Evolutionary conservation across 2,888 invertebrate genomes (phyloP).

Genomic region (Agrochola macilenta): DNA sequence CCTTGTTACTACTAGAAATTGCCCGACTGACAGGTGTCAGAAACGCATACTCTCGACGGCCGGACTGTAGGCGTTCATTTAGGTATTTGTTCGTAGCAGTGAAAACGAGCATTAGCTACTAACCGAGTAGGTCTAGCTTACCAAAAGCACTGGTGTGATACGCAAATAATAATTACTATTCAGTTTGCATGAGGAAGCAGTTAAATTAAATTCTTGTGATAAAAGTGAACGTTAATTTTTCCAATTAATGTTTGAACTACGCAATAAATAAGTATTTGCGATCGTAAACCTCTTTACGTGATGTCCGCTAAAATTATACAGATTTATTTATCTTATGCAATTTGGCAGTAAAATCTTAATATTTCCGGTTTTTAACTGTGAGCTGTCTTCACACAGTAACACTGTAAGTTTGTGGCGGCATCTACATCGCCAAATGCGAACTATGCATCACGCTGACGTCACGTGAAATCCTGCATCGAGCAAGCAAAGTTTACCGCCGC

Average conservation of each 20-base stretch:
- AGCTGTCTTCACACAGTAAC: background rate
- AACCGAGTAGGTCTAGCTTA: background rate
- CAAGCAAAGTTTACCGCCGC: too few species aligned
- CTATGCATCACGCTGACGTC: too few species aligned
- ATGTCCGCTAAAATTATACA: background rate
- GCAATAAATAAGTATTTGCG: slow-evolving; percentile 21
- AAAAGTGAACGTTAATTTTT: slow-evolving; percentile 32
- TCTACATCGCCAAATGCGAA: too few species aligned
- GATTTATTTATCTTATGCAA: slow-evolving; percentile 22
- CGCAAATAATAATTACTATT: background rate
- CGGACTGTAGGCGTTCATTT: too few species aligned
- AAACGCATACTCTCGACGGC: too few species aligned
- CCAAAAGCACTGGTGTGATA: background rate
- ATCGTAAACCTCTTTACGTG: slow-evolving; percentile 23
- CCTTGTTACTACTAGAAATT: too few species aligned
- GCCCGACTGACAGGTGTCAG: too few species aligned
- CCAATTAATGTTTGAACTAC: slow-evolving; percentile 7
- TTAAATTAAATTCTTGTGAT: slow-evolving; percentile 6
- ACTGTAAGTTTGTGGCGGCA: background rate
- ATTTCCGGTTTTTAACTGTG: background rate
- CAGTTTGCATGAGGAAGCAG: background rate
- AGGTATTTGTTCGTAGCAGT: too few species aligned
- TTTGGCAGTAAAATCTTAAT: background rate
- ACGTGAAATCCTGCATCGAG: too few species aligned
- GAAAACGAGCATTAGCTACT: too few species aligned